Percentiles rank a stretch among this genome's conserved stretches.
phyloP scores from a whole-genome alignment of 2,888 invertebrate genomes.

The Deilephila elpenor region DNA sequence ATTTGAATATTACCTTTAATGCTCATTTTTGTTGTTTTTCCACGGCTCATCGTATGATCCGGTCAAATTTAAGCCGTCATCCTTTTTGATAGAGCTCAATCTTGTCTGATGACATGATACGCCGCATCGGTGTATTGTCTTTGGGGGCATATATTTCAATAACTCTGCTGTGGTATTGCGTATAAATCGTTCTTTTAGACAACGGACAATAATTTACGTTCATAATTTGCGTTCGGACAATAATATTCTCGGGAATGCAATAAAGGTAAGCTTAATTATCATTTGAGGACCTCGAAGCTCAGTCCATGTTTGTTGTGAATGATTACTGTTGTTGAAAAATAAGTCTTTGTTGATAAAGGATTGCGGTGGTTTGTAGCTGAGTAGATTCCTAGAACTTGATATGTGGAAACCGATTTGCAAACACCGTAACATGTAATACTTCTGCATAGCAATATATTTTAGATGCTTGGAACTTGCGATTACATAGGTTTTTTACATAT shows the following conservation, averaged over 20 bases:
- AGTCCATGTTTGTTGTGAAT: not conserved
- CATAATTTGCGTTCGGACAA: conserved; percentile 68
- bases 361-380: too few relatives aligned
- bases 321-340: too few relatives aligned
- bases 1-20: conserved; percentile 70
- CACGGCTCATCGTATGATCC: conserved; percentile 45
- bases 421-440: too few relatives aligned
- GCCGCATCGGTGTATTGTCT: conserved; percentile 66
- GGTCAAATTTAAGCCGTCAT: conserved; percentile 52
- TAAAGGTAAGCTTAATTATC: conserved; percentile 50
- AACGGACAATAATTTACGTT: conserved; percentile 73
- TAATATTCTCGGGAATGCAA: conserved; percentile 56
- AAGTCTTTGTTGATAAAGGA: too few relatives aligned
- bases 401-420: too few relatives aligned
- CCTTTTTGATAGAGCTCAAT: conserved; percentile 55
- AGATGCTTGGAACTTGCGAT: too few relatives aligned
- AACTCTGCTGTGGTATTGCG: conserved; percentile 71
- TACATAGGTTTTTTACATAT: too few relatives aligned
- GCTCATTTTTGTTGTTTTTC: conserved; percentile 70
- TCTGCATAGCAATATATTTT: too few relatives aligned
- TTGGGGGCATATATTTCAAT: conserved; percentile 82
- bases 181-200: conserved; percentile 80
- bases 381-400: too few relatives aligned
- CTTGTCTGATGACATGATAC: conserved; percentile 47
- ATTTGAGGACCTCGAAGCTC: conserved; percentile 31